Evolutionary conservation across 2,797 vertebrate genomes (phyloP), one percentile per base, ranked within the genome.

Genomic region (Xenentodon cancila): DNA sequence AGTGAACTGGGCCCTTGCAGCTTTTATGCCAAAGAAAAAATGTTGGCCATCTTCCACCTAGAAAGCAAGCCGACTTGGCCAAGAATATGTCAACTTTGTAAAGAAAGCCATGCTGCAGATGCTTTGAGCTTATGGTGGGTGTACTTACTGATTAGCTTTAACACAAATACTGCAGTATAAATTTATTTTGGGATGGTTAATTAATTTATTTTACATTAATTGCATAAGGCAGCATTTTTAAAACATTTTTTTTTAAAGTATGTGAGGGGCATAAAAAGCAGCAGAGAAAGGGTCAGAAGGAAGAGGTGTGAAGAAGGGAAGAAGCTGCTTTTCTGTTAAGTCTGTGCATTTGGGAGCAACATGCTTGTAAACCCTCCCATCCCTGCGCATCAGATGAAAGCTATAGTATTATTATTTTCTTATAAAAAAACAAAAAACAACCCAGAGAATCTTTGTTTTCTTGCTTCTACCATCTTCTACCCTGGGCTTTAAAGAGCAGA

Each of bases 81-180:
- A 92, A 93, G 92, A 92, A 92, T 83, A 85, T 92, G 92, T 92
- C 92, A 92, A 78, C 75, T 84, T 80, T 50, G 55, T 85, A 86
- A 87, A 91, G 83, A 64, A 85, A 89, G 82, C 87, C 77, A 83
- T 81, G 87, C 80, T 88, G 86, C 88, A 87, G 85, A 90, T 89
- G 85, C 85, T 73, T 84, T 86, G 71, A 88, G 79, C 86, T 87
- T 89, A 87, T 90, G 90, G 80, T 86, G 83, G 85, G 82, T 78
- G 79, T 82, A 57, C 80, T 83, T 71, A 54, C 84, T 68, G 83
- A 92, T 93, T 91, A 90, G 86, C 84, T 85, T 74, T 70, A 82
- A 88, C 90, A 86, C 75, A 90, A 87, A 85, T 81, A 86, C 75
- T 1, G 70, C 80, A 19, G 81, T 77, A 81, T 85, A 79, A 85